These are phyloP conservation scores for Hemibagrus wyckioides DNA, from an alignment of 2,113 vertebrate genomes.

Conservation along the genomic window DNA sequence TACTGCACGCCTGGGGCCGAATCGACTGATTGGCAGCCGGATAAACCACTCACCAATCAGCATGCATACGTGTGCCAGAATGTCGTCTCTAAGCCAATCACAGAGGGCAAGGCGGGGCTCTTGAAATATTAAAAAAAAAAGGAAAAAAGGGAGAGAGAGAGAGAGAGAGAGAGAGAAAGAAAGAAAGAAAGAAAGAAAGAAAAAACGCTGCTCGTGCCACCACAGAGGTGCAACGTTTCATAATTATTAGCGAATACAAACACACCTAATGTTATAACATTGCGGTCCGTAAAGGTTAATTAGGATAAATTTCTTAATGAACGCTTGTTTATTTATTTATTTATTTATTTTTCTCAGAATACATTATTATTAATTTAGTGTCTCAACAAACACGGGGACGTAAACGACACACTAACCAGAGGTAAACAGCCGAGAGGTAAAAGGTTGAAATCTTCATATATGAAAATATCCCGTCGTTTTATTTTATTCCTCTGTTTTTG, in stretches of 20 bases:
- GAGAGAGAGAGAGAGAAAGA: conserved; percentile 45
- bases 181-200: not conserved
- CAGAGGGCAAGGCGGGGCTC: conserved; percentile 67
- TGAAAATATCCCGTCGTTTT: not conserved
- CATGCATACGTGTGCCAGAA: conserved; percentile 51
- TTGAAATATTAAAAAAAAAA: not conserved
- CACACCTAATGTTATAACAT: not conserved
- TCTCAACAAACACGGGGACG: conserved; percentile 12
- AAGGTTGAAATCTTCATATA: not conserved
- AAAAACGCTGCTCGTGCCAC: conserved; percentile 29
- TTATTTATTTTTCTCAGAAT: not conserved
- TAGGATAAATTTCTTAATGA: not conserved
- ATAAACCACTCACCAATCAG: conserved; percentile 68
- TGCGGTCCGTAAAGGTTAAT: not conserved
- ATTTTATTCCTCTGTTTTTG: not conserved
- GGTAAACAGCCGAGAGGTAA: not conserved
- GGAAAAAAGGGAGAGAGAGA: not conserved
- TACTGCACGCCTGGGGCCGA: conserved; percentile 70
- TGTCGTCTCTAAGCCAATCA: conserved; percentile 71
- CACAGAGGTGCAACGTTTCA: conserved; percentile 30
- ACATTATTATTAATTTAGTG: conserved; percentile 17
- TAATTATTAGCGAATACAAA: conserved; percentile 17
- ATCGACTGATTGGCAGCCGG: conserved; percentile 73
- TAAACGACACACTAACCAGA: not conserved
- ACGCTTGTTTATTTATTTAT: not conserved